These are phyloP conservation scores for Babyrousa celebensis DNA, from an alignment of 2,797 vertebrate species.

Conservation along the genomic window DNA sequence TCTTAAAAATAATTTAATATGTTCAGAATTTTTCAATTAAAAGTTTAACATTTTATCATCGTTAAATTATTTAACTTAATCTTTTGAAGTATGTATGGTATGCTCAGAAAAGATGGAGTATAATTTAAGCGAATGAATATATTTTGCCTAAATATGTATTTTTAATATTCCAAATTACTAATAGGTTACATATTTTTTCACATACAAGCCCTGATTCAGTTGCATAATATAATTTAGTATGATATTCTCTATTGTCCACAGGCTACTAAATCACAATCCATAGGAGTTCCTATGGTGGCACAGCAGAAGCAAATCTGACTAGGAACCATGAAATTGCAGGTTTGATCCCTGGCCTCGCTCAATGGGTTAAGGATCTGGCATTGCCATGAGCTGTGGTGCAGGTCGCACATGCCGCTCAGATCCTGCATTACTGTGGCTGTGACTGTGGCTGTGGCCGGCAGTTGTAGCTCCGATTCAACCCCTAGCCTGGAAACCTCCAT, in stretches of 20 bases:
- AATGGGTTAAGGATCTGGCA: too few species aligned
- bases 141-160: background rate
- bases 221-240: constrained; percentile 32
- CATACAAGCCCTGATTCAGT: background rate
- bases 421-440: too few species aligned
- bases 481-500: too few species aligned
- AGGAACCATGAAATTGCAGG: too few species aligned
- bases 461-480: too few species aligned
- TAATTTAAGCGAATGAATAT: constrained; percentile 5
- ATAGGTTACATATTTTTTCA: background rate
- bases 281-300: background rate
- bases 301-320: too few species aligned
- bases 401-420: too few species aligned
- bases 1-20: constrained; percentile 33
- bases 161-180: background rate
- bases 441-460: too few species aligned
- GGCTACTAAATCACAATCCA: background rate
- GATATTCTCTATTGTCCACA: background rate
- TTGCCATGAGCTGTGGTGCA: too few species aligned
- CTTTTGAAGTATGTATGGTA: background rate
- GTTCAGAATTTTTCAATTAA: background rate
- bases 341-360: too few species aligned
- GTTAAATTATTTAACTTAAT: constrained; percentile 12
- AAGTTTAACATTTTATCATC: background rate
- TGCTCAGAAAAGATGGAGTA: background rate